These are phyloP conservation scores for Carassius auratus DNA, from an alignment of 2,113 vertebrate species.

Conservation along the genomic window DNA sequence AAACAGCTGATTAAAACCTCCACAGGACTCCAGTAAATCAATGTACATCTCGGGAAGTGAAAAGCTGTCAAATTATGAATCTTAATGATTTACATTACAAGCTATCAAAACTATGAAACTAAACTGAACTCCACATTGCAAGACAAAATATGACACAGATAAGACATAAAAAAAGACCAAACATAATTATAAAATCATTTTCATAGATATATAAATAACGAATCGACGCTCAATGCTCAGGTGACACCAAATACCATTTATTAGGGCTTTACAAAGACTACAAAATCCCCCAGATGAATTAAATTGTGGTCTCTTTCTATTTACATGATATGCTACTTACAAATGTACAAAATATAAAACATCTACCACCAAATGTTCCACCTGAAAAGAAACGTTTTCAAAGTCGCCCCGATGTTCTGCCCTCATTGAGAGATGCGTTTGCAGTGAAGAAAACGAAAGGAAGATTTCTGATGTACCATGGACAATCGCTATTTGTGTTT, in stretches of 20 bases:
- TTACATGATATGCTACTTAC: conserved; percentile 99
- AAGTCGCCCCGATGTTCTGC: conserved; percentile 88
- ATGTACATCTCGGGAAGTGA: too few species aligned
- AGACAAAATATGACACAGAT: conserved; percentile 40
- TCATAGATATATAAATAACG: conserved; percentile 29
- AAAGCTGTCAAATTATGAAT: too few species aligned
- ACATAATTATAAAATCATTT: conserved; percentile 1
- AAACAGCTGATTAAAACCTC: too few species aligned
- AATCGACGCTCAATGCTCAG: conserved; percentile 63
- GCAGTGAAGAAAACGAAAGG: conserved; percentile 73
- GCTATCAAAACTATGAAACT: not conserved
- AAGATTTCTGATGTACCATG: conserved; percentile 62
- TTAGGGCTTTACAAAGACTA: conserved; percentile 99
- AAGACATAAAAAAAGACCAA: not conserved
- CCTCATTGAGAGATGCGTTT: conserved; percentile 87
- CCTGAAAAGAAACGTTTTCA: conserved; percentile 80
- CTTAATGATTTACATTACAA: too few species aligned
- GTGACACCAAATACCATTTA: conserved; percentile 99
- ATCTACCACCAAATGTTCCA: conserved; percentile 99
- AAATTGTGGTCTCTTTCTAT: conserved; percentile 98
- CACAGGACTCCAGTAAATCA: too few species aligned
- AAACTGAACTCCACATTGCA: not conserved
- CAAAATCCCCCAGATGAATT: conserved; percentile 99
- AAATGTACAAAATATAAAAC: conserved; percentile 99
- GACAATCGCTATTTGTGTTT: conserved; percentile 59